Base-by-base conservation (phyloP, 2,888 invertebrate genomes). In the Chaetoderma sp. region DNA sequence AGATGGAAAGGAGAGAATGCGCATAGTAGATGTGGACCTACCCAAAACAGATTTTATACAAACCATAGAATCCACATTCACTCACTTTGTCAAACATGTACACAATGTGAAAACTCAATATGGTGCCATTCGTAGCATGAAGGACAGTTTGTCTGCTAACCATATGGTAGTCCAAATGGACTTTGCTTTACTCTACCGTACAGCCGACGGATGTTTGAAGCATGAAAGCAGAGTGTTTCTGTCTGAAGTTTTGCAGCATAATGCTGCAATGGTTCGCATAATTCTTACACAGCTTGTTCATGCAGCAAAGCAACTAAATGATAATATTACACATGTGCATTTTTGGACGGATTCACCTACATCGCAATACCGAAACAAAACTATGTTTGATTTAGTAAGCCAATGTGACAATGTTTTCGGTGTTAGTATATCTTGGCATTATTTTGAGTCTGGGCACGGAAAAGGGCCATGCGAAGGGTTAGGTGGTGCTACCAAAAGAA, bases 81-180 rank as follows among this genome's bases (percentile, higher is more conserved):
- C 4, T 21, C 50, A 63, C 10, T 68, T 70, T 27, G 44, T 21
- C 23, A 25, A 45, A 30, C 60, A 70, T 30, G 64, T 64, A 16
- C 28, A 21, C 13, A 44, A 54, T 6, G 45, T 68, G 42, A 44
- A 45, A 30, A 49, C 13, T 4, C 67, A 70, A 33, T 70, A 56
- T 55, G 36, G 52, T 23, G 52, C 56, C 21, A 39, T 68, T n/a
- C 58, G 57, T 52, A 42, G 57, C 2, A 36, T 68, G 28, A 68
- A 65, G 33, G 60, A 62, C 25, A 69, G 60, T 18, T 60, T 70
- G 0, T 36, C 52, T 28, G 44, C 32, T 6, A 30, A 56, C 16
- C 55, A 69, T 45, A 28, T 66, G 18, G 36, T 69, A 13, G 47
- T 71, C 1, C 71, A 71, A 32, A 66, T 71, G 69, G 69, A 71